Percentiles rank a stretch among this genome's conserved stretches.
phyloP scores from a whole-genome alignment of 1,140 invertebrate species.

The Schlechtendalia chinensis region DNA sequence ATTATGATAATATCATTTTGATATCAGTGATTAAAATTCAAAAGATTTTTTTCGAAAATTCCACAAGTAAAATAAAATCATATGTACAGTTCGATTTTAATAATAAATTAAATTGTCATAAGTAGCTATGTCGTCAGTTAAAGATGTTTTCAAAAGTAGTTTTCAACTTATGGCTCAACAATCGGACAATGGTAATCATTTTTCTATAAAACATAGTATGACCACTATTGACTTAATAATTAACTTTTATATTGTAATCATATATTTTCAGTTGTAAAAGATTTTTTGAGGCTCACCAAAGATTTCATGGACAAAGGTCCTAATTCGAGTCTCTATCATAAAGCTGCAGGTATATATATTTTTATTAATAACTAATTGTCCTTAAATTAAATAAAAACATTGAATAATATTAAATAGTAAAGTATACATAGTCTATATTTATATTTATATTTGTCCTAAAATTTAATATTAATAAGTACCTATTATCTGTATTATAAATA shows the following conservation, averaged over 20 bases:
- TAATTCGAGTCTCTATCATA: conserved; percentile 11
- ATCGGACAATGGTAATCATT: conserved; percentile 27
- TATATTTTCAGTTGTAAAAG: conserved; percentile 28
- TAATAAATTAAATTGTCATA: no score
- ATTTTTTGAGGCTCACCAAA: conserved; percentile 42
- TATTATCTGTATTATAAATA: no score
- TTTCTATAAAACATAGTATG: not conserved
- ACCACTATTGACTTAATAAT: not conserved
- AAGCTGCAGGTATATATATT: conserved; percentile 29
- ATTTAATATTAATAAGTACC: no score
- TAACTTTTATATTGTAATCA: not conserved
- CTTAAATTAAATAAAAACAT: no score
- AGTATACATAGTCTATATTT: no score
- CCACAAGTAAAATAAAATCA: no score
- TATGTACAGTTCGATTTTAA: no score
- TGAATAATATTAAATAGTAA: no score
- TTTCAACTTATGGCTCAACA: conserved; percentile 43
- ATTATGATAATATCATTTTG: no score
- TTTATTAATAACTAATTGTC: not conserved
- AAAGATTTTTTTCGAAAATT: no score
- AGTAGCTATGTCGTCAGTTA: conserved; percentile 13
- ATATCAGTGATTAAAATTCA: no score
- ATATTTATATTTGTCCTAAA: no score
- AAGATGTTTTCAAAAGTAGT: conserved; percentile 36
- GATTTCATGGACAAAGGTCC: conserved; percentile 44